Conservation (phyloP, 1,140 invertebrate species). For the Sitodiplosis mosellana region DNA sequence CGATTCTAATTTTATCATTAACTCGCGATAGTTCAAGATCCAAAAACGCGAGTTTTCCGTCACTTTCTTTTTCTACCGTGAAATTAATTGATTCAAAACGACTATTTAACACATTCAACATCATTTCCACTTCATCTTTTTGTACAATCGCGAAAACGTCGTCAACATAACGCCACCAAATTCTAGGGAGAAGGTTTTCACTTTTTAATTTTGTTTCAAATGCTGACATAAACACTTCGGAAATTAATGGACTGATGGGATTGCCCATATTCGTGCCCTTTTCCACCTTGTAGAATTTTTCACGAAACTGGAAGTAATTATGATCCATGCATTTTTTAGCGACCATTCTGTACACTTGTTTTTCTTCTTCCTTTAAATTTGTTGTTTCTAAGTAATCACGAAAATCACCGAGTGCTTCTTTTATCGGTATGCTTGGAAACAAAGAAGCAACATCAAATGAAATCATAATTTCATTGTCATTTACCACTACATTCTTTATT, state of each 20-base stretch:
- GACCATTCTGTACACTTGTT: background rate
- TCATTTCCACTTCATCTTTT: background rate
- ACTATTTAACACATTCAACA: background rate
- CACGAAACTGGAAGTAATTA: background rate
- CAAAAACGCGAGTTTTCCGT: background rate
- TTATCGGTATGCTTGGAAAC: background rate
- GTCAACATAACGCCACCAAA: background rate
- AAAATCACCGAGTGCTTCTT: background rate
- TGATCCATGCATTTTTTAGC: background rate
- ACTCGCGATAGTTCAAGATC: background rate
- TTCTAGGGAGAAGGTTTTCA: background rate
- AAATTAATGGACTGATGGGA: background rate
- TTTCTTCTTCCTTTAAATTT: background rate
- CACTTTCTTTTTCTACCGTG: background rate
- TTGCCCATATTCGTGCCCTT: background rate
- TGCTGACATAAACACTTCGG: background rate
- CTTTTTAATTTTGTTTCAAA: background rate
- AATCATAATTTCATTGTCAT: background rate
- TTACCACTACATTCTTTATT: too few relatives aligned
- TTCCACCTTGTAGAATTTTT: background rate
- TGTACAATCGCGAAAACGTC: background rate
- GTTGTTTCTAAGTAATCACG: background rate
- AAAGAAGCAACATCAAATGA: slow-evolving; percentile 1
- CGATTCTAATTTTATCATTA: background rate
- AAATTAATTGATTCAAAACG: background rate